Evolutionary conservation across 2,888 invertebrate genomes (phyloP), one percentile per base, ranked within the genome.

Genomic region (Scelioninae gen. 1): DNA sequence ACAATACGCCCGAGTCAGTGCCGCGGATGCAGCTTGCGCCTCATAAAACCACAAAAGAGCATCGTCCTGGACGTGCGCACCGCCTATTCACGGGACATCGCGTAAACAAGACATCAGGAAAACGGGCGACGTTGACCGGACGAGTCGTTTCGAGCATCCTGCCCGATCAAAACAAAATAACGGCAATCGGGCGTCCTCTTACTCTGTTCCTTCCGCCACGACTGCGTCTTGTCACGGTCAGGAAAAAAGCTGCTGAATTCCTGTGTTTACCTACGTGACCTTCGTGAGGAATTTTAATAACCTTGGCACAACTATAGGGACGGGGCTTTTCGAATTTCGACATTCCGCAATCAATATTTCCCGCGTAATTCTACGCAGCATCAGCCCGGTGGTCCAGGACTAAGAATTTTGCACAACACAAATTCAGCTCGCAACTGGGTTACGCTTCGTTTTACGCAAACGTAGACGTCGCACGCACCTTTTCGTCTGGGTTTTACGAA

Each of bases 311-410:
- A n/a, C n/a, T n/a, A n/a, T n/a, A n/a, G n/a, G n/a, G n/a, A n/a
- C n/a, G n/a, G n/a, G n/a, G n/a, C n/a, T n/a, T n/a, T n/a, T n/a
- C n/a, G n/a, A 34, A 34, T 34, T 8, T 10, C 8, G 10, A 11
- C 4, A 53, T 58, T 69, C 40, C 45, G 63, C 62, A 76, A 80
- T 83, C 80, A 69, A 83, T 79, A 76, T 80, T 83, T 80, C 76
- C 76, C 80, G 80, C 80, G 83, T 72, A 79, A 76, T 79, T 79
- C 76, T 78, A 76, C 78, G 78, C 82, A 82, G 82, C 82, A 82
- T 78, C 82, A 69, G 72, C 66, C 49, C 68, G 40, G 10, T 40
- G 68, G 68, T 74, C 66, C 77, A 74, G 78, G 71, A 68, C 55
- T 40, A 55, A 47, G 15, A 72, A 77, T 58, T 72, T 76, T 66